Percentiles rank a stretch among this genome's conserved stretches.
Evolutionary conservation across 2,888 invertebrate genomes (phyloP).

Genomic region (Drosophila austrosaltans): DNA sequence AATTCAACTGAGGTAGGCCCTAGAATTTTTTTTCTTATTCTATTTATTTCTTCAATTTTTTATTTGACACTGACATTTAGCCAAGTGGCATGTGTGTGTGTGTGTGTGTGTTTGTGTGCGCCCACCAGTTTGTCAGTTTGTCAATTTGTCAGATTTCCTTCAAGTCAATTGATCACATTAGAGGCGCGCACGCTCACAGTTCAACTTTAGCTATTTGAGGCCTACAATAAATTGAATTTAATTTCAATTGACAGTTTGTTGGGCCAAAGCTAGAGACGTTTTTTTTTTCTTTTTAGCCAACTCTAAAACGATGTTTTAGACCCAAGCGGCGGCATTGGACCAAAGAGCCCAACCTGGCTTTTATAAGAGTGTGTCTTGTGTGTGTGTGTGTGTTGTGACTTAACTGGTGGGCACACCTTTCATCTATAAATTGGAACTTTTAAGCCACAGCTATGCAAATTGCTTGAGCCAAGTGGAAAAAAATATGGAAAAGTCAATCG

Average conservation of each 20-base stretch:
- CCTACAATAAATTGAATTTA: slow-evolving; percentile 66
- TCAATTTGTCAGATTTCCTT: slow-evolving; percentile 41
- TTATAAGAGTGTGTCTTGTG: background rate
- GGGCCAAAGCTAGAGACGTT: slow-evolving; percentile 30
- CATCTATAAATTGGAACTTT: slow-evolving; percentile 54
- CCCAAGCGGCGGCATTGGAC: slow-evolving; percentile 56
- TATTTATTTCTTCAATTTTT: slow-evolving; percentile 18
- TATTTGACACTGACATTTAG: slow-evolving; percentile 55
- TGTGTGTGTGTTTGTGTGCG: slow-evolving; percentile 17
- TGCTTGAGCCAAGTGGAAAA: slow-evolving; percentile 51
- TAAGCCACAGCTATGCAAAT: slow-evolving; percentile 69
- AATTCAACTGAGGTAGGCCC: slow-evolving; percentile 12
- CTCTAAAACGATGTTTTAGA: slow-evolving; percentile 69
- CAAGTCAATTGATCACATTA: slow-evolving; percentile 60
- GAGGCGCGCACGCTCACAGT: slow-evolving; percentile 14
- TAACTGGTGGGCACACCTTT: slow-evolving; percentile 62
- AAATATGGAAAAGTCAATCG: slow-evolving; percentile 41
- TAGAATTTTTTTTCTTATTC: slow-evolving; percentile 27
- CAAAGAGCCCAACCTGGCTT: slow-evolving; percentile 32
- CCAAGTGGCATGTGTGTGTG: slow-evolving; percentile 18
- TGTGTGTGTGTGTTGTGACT: slow-evolving; percentile 42
- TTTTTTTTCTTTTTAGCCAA: slow-evolving; percentile 29
- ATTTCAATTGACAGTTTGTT: slow-evolving; percentile 57
- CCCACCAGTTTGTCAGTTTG: slow-evolving; percentile 47
- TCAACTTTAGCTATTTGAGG: slow-evolving; percentile 39